Base-by-base conservation (phyloP, 35 echinoderm and acorn worm species). In the Apostichopus parvimensis region DNA sequence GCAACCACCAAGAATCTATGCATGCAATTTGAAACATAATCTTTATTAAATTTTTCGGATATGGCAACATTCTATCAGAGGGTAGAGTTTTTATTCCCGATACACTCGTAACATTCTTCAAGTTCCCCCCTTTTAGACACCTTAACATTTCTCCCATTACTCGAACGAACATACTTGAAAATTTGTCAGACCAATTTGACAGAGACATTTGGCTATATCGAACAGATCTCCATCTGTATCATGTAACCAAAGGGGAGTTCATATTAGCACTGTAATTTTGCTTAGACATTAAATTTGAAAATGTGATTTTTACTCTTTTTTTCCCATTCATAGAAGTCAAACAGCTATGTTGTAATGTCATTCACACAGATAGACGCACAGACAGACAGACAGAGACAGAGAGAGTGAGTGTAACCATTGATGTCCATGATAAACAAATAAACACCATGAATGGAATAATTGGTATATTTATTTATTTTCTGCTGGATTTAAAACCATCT, bases 21-120 rank as follows among this genome's bases (percentile, higher is more conserved):
- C 71, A 73, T 73, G 71, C 71, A 75, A 75, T 75, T 75, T 75
- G 71, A 75, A 75, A 75, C n/a, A 7, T 75, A 20, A 75, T 75
- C 71, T 18, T 75, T 75, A 75, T 75, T 75, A 75, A 14, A 75
- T 75, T 75, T 61, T n/a, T 75, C 0, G 71, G n/a, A 45, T 45
- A 75, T 75, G 71, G 24, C 20, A 75, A 75, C 18, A 75, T n/a
- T 18, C 71, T 75, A 75, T 75, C 6, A 18, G 14, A 22, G 71
- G 7, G 21, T 75, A 75, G 17, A 75, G 20, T 75, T 75, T 18
- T 18, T 75, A 45, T 75, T 18, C 71, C 71, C 71, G n/a, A 22
- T 18, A 18, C 71, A 75, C 71, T 75, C 13, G 6, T 7, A 4
- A 20, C 20, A 20, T 75, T 75, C n/a, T 75, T 18, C 6, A 18